phyloP scores from a whole-genome alignment of 1,140 invertebrate species.

The Cepaea nemoralis region DNA sequence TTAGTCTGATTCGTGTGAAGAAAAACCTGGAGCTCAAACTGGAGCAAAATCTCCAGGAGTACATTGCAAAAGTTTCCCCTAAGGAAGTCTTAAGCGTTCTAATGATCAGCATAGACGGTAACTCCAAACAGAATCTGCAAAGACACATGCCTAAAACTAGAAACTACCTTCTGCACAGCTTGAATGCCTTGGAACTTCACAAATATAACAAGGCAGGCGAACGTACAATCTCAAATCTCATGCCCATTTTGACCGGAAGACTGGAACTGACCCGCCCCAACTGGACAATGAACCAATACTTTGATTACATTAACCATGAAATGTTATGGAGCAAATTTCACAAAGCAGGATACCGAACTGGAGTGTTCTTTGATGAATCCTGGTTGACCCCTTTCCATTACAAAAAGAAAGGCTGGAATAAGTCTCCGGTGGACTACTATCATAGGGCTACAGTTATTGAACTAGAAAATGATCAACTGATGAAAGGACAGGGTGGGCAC shows the following conservation, averaged over 20 bases:
- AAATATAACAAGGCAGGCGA: conserved; percentile 9
- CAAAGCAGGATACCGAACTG: conserved; percentile 19
- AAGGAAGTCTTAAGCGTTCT: no score
- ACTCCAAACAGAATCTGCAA: no score
- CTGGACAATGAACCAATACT: background rate
- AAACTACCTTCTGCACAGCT: no score
- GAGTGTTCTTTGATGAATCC: background rate
- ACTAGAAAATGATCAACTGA: background rate
- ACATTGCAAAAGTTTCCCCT: no score
- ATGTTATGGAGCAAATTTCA: background rate
- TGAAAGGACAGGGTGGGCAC: background rate
- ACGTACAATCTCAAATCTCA: background rate
- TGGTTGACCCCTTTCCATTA: conserved; percentile 23
- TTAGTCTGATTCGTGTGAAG: no score
- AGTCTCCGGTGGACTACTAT: conserved; percentile 14
- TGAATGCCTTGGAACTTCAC: background rate
- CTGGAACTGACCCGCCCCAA: background rate
- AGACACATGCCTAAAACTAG: no score
- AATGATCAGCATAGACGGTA: no score
- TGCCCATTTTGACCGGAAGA: conserved; percentile 13
- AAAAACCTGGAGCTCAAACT: no score
- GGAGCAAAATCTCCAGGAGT: no score
- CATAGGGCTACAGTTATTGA: background rate
- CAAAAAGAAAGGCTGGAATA: conserved; percentile 13
- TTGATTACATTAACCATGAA: background rate